Evolutionary conservation across 2,113 vertebrate species (phyloP), one percentile per base, ranked within the genome.

Genomic region (Nansenia antarctica): DNA sequence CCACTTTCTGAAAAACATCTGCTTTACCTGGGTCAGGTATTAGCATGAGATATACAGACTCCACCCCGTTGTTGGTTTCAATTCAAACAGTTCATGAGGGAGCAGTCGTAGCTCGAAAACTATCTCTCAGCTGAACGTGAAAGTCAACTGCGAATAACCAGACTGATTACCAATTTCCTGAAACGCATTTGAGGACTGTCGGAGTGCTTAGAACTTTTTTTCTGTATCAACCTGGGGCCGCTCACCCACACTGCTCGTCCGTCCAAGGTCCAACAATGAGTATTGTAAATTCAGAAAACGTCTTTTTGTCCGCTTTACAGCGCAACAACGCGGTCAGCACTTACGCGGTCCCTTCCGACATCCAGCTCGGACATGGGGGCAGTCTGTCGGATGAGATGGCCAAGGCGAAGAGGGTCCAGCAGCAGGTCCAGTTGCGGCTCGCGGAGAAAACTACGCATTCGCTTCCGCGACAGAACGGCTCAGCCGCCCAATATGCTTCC

Each of bases 381-480:
- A 52, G 61, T 68, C 8, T 52, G 18, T 64, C 69, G 66, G 90
- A 91, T 84, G 55, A 58, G 12, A 8, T 58, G 27, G 67, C 89
- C 1, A 87, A 73, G 78, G 83, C 82, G n/a, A 54, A 80, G 57
- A 83, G 92, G 69, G 91, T 93, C 75, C 90, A 85, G 68, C 88
- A 92, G 78, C 92, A 93, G 80, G 92, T 93, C 64, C 89, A 88
- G 62, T 81, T 89, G 85, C 81, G 92, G 0, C 73, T 93, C 59
- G 91, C 90, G 0, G 90, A 92, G 78, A 91, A 86, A 57, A 11
- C 29, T 2, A 81, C 82, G 61, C 78, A 72, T 39, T 58, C 80
- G 9, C 15, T 89, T 32, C 62, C 85, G 62, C 59, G 88, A n/a
- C 69, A 80, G 54, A 83, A 86, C 73, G 82, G 78, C 26, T 12